Conservation (phyloP, 2,113 vertebrate genomes). For the Cromileptes altivelis region DNA sequence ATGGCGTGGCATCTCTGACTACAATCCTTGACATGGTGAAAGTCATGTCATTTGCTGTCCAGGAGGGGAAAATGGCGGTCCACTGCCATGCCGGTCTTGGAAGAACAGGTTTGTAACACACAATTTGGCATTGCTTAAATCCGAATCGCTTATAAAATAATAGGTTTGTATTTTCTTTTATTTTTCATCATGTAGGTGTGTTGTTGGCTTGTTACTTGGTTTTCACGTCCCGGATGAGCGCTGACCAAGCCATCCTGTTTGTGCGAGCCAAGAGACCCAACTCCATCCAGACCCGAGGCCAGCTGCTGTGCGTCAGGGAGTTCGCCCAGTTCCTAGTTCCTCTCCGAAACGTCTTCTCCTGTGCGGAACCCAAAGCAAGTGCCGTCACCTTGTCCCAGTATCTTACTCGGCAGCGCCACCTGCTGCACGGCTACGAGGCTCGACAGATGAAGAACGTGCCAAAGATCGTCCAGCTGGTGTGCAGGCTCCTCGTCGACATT, state of each 20-base stretch:
- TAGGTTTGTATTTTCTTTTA: neutral
- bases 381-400: constrained; percentile 92
- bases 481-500: constrained; percentile 90
- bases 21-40: constrained; percentile 99
- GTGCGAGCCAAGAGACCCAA: constrained; percentile 95
- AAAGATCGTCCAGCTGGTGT: constrained; percentile 93
- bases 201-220: constrained; percentile 96
- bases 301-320: constrained; percentile 93
- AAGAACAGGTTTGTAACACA: constrained; percentile 90
- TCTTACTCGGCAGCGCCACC: constrained; percentile 93
- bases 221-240: constrained; percentile 95
- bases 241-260: constrained; percentile 96
- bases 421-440: constrained; percentile 96
- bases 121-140: neutral
- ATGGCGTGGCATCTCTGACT: constrained; percentile 95
- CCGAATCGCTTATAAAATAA: neutral
- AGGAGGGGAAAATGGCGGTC: constrained; percentile 95
- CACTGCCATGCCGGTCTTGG: constrained; percentile 98
- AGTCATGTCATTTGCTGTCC: constrained; percentile 96
- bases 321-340: constrained; percentile 96
- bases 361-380: constrained; percentile 89
- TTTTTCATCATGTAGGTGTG: constrained; percentile 86
- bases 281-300: constrained; percentile 96
- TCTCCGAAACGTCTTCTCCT: constrained; percentile 91
- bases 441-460: constrained; percentile 94